Evolutionary conservation across 2,888 invertebrate species (phyloP).

Genomic region (Drosophila percnosoma): DNA sequence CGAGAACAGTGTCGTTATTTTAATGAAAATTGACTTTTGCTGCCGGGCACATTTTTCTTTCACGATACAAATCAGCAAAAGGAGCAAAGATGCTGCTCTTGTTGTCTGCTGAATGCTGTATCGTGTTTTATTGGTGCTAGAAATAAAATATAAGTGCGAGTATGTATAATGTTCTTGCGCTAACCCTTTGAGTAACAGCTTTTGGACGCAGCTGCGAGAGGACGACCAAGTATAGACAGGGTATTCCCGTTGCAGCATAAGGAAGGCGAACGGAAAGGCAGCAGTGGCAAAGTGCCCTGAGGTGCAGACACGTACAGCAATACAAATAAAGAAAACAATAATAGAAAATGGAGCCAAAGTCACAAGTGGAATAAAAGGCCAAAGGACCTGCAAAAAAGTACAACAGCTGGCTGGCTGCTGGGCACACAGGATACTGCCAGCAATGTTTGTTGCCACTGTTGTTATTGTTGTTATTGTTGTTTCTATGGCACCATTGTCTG

Average conservation of each 20-base stretch:
- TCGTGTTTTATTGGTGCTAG: conserved; percentile 12
- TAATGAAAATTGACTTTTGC: conserved; percentile 72
- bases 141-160: conserved; percentile 17
- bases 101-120: not conserved
- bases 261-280: not conserved
- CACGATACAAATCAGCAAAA: conserved; percentile 21
- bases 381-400: conserved; percentile 40
- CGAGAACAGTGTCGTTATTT: conserved; percentile 60
- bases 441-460: conserved; percentile 19
- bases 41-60: conserved; percentile 33
- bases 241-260: conserved; percentile 22
- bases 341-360: conserved; percentile 73
- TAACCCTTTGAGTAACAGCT: conserved; percentile 33
- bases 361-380: conserved; percentile 41
- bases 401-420: conserved; percentile 52
- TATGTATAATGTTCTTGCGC: not conserved
- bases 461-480: not conserved
- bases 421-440: conserved; percentile 36
- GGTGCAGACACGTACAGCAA: conserved; percentile 76
- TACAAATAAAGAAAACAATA: conserved; percentile 79
- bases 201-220: conserved; percentile 65
- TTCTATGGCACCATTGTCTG: conserved; percentile 3
- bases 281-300: conserved; percentile 63
- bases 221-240: conserved; percentile 44
- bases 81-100: not conserved